phyloP scores from a whole-genome alignment of 2,797 vertebrate genomes.

The Borostomias antarcticus region DNA sequence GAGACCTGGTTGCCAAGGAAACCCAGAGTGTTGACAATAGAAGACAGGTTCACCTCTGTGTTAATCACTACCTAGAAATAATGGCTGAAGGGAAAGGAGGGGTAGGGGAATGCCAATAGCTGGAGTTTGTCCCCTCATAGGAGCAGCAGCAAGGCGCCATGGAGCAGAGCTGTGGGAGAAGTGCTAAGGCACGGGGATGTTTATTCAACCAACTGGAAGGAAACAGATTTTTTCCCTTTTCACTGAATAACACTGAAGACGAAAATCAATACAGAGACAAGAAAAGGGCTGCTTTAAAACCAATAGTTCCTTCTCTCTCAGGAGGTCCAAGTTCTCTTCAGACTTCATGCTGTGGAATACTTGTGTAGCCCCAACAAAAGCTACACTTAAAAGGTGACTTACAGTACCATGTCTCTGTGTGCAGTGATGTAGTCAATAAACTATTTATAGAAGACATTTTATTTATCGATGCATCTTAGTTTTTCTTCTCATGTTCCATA shows the following conservation, averaged over 20 bases:
- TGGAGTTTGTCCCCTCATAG: slow-evolving; percentile 17
- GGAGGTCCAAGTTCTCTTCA: slow-evolving; percentile 10
- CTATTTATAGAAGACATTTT: too few species aligned
- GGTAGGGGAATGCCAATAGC: slow-evolving; percentile 15
- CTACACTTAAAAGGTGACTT: background rate
- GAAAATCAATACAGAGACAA: slow-evolving; percentile 57
- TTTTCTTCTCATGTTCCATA: background rate
- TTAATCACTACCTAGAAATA: slow-evolving; percentile 63
- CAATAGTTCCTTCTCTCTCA: slow-evolving; percentile 47
- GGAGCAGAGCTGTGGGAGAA: slow-evolving; percentile 26
- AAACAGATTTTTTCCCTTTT: slow-evolving; percentile 44
- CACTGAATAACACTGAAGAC: slow-evolving; percentile 53
- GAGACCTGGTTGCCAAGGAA: slow-evolving; percentile 72
- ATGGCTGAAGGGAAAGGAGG: slow-evolving; percentile 24
- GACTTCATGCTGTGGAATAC: background rate
- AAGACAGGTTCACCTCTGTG: slow-evolving; percentile 66
- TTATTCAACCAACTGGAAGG: slow-evolving; percentile 26
- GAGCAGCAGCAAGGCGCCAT: slow-evolving; percentile 24
- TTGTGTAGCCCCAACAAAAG: too few species aligned
- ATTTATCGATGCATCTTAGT: too few species aligned
- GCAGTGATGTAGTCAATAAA: background rate
- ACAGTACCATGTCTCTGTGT: background rate
- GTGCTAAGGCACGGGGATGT: slow-evolving; percentile 12
- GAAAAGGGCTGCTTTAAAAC: slow-evolving; percentile 45
- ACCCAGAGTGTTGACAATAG: slow-evolving; percentile 70